Percentiles rank a stretch among this genome's conserved stretches.
Evolutionary conservation across 1,140 invertebrate genomes (phyloP).

Genomic region (Chymomyza costata): DNA sequence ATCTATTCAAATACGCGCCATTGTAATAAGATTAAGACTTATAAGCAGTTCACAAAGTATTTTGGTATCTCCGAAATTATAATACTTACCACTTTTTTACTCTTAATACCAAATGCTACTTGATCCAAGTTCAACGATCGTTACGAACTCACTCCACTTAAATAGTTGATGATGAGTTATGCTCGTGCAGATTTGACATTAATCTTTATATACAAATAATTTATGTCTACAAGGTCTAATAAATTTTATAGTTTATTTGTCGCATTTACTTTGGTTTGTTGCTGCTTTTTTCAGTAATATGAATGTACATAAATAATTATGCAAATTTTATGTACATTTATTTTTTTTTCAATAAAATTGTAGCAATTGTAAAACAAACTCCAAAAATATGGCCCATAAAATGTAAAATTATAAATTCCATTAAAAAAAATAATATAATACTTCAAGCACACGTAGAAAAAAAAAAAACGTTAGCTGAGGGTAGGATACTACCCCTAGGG

Average conservation of each 20-base stretch:
- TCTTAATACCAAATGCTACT: too few relatives aligned
- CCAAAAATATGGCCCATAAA: constrained; percentile 48
- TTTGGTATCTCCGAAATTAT: too few relatives aligned
- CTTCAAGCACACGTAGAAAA: constrained; percentile 35
- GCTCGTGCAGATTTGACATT: too few relatives aligned
- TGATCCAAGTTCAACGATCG: too few relatives aligned
- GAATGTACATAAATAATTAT: constrained; percentile 52
- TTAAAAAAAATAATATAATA: constrained; percentile 26
- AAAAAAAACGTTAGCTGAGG: constrained; percentile 19
- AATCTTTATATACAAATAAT: too few relatives aligned
- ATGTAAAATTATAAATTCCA: constrained; percentile 30
- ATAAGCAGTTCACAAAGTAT: too few relatives aligned
- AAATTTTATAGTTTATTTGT: constrained; percentile 68
- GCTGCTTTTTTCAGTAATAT: constrained; percentile 49
- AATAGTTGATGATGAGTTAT: too few relatives aligned
- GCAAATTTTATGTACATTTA: constrained; percentile 45
- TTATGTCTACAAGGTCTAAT: constrained; percentile 29
- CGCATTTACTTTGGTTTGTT: constrained; percentile 64
- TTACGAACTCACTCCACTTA: too few relatives aligned
- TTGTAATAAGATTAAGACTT: too few relatives aligned
- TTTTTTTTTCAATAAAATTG: constrained; percentile 13
- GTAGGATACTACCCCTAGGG: constrained; percentile 24
- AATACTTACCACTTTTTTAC: too few relatives aligned
- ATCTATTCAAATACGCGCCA: too few relatives aligned
- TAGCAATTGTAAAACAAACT: constrained; percentile 28